Evolutionary conservation across 2,113 vertebrate genomes (phyloP).

Genomic region (Ctenodactylus gundi): DNA sequence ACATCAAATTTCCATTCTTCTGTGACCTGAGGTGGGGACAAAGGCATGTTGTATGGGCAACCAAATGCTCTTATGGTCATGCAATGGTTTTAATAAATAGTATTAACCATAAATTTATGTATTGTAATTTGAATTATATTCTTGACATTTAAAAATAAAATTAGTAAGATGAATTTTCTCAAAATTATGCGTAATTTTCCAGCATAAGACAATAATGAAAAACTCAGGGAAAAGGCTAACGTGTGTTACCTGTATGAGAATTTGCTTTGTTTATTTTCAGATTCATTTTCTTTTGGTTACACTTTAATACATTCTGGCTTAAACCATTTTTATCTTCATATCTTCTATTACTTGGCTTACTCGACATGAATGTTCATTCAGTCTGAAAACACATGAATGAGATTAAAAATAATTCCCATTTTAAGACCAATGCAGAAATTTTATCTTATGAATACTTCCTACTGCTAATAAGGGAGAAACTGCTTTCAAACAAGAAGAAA

Average conservation of each 20-base stretch:
- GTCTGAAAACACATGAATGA: not conserved
- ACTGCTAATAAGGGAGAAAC: not conserved
- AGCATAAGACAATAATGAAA: not conserved
- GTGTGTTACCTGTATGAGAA: not conserved
- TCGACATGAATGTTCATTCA: not conserved
- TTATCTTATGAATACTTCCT: not conserved
- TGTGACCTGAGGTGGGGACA: not conserved
- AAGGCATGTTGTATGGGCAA: not conserved
- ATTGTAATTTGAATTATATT: not conserved
- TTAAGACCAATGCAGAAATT: not conserved
- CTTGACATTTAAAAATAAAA: not conserved
- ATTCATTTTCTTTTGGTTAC: rapidly evolving
- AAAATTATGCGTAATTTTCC: not conserved
- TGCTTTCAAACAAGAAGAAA: no score
- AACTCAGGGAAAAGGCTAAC: not conserved
- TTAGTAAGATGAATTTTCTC: not conserved
- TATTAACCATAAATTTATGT: not conserved
- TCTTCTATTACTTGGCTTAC: not conserved
- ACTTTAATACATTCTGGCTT: not conserved
- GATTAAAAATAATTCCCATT: not conserved
- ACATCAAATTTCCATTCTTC: not conserved
- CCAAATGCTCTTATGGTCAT: not conserved
- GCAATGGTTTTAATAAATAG: not conserved
- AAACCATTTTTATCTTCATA: not conserved
- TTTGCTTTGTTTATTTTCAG: not conserved